Percentiles rank a stretch among this genome's conserved stretches.
These are phyloP conservation scores for Apodemia duryi DNA, from an alignment of 2,888 invertebrate genomes.

Conservation along the genomic window DNA sequence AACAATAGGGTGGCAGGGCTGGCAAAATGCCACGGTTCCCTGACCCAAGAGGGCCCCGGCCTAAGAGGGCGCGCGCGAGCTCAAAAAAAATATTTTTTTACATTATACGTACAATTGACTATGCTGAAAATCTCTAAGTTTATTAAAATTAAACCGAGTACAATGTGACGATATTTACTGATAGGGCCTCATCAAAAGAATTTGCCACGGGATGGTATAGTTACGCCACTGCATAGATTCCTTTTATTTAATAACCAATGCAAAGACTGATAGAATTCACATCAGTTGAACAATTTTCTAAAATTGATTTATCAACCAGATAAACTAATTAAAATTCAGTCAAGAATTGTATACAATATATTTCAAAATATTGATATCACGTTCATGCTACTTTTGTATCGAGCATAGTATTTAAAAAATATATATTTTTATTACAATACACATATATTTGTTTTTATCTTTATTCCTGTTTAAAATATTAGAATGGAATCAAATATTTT, in stretches of 20 bases:
- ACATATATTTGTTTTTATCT: not conserved
- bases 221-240: not conserved
- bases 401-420: not conserved
- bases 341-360: not conserved
- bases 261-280: not conserved
- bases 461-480: not conserved
- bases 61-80: no score
- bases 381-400: constrained; percentile 4
- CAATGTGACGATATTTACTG: no score
- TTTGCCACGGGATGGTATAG: no score
- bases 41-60: no score
- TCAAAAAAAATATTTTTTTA: no score
- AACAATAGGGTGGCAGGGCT: no score
- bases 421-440: not conserved
- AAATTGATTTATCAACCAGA: constrained; percentile 20
- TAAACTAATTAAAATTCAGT: constrained; percentile 9
- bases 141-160: no score
- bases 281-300: constrained; percentile 12
- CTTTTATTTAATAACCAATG: constrained; percentile 2
- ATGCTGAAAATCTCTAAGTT: no score
- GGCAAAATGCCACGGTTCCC: no score
- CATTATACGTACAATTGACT: no score
- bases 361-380: constrained; percentile 7
- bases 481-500: not conserved
- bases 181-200: no score